Conservation (phyloP, 2,888 invertebrate species). For the Anarsia innoxiella region DNA sequence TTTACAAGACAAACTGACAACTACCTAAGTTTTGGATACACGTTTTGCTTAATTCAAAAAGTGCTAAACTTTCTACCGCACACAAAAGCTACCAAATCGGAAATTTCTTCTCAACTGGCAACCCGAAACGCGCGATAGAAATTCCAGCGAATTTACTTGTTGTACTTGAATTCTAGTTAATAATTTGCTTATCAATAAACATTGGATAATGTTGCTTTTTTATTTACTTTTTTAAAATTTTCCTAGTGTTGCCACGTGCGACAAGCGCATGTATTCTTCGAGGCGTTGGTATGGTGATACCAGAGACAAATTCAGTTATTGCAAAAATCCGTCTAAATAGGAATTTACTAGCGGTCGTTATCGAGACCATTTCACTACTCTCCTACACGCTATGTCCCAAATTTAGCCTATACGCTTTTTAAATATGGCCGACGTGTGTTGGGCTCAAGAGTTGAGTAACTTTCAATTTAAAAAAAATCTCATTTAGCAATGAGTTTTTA, state of each 20-base stretch:
- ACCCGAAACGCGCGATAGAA: slow-evolving; percentile 22
- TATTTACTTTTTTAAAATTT: slow-evolving; percentile 26
- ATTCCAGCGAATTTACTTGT: slow-evolving; percentile 24
- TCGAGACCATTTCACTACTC: no score
- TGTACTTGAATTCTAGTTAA: slow-evolving; percentile 54
- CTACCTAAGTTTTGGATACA: slow-evolving; percentile 64
- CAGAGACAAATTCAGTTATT: background rate
- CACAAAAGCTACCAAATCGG: slow-evolving; percentile 27
- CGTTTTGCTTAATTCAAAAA: slow-evolving; percentile 59
- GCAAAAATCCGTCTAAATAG: slow-evolving; percentile 19
- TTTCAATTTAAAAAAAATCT: no score
- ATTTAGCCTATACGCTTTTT: no score
- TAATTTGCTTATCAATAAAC: slow-evolving; percentile 50
- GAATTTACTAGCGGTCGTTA: slow-evolving; percentile 6
- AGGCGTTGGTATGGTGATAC: no score
- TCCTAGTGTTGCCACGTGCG: slow-evolving; percentile 20
- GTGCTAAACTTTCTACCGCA: slow-evolving; percentile 22
- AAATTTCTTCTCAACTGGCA: slow-evolving; percentile 25
- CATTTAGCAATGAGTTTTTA: no score
- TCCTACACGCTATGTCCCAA: no score
- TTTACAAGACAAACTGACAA: slow-evolving; percentile 59
- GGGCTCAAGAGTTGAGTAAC: no score
- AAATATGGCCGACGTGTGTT: no score
- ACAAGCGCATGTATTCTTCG: no score
- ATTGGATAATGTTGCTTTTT: slow-evolving; percentile 56